Evolutionary conservation across 2,888 invertebrate species (phyloP), one percentile per base, ranked within the genome.

Genomic region (Acleris emargana): DNA sequence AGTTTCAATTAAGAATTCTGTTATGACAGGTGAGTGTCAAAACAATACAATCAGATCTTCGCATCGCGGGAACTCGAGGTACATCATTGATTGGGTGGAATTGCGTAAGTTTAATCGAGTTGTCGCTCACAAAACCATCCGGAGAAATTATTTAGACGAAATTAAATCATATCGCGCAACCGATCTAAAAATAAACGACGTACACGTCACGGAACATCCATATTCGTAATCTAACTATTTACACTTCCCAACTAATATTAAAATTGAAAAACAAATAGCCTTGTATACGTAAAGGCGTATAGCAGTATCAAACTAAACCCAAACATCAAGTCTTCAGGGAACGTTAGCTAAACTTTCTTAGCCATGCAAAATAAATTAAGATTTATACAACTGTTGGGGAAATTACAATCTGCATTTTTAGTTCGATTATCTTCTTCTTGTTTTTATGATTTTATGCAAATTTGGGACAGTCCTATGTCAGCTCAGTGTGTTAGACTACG

Each of bases 101-200:
- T 76, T 69, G 67, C 66, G 63, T 68, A 74, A 75, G 75, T 83
- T 83, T 76, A 82, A 83, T 83, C 79, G 77, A 79, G 76, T 79
- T 81, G 82, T 78, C 83, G 78, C 71, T 80, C 79, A 25, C 25
- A 75, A 75, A 69, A 69, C 60, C 67, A 69, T 57, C 55, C 61
- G 42, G 59, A 54, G 58, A 63, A 67, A 64, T 68, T 28, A 68
- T 68, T 64, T 68, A 57, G 45, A 67, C 53, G 54, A 68, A 72
- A 67, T 67, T 67, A 63, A 64, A 54, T 61, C 60, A 54, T 57
- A 64, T 52, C 49, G 45, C 22, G 7, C 28, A 49, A 51, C 43
- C 43, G 17, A 47, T 42, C 13, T 20, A 55, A 55, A 51, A 63
- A 58, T 42, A 58, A 52, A 54, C 50, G 50, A 38, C 38, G 38